These are phyloP conservation scores for Prunella fulvescens DNA, from an alignment of 2,113 vertebrate species.

Conservation along the genomic window DNA sequence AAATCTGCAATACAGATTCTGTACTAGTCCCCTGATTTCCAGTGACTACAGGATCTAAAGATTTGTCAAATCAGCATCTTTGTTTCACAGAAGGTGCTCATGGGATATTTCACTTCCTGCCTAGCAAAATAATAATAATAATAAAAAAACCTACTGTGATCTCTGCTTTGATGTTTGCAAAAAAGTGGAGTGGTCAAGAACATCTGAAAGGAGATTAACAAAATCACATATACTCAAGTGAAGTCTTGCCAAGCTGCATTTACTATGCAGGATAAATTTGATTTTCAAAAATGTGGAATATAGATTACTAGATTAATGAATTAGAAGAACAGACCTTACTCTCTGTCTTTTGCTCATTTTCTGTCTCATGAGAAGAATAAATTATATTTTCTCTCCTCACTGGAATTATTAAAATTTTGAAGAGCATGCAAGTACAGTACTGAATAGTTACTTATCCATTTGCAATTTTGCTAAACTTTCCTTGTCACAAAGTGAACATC, in stretches of 20 bases:
- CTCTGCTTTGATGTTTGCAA: slow-evolving; percentile 7
- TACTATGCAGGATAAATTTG: slow-evolving; percentile 12
- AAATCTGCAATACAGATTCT: not conserved
- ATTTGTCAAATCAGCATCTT: not conserved
- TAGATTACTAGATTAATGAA: slow-evolving; percentile 15
- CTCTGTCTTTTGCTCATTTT: not conserved
- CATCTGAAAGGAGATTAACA: slow-evolving; percentile 2
- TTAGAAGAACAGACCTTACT: slow-evolving; percentile 16
- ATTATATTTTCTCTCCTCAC: not conserved
- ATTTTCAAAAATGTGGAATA: slow-evolving; percentile 33
- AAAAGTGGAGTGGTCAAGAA: not conserved
- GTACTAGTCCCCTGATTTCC: not conserved
- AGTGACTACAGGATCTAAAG: not conserved
- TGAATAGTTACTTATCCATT: not conserved
- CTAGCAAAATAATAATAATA: not conserved
- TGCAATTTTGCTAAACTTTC: not conserved
- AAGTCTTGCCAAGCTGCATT: slow-evolving; percentile 6
- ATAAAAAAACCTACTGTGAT: not conserved
- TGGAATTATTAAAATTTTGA: slow-evolving; percentile 18
- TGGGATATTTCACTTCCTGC: not conserved
- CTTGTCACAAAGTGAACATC: not conserved
- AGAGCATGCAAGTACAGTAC: not conserved
- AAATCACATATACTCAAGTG: not conserved
- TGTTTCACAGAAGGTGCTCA: not conserved
- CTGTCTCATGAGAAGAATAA: not conserved